Conservation (phyloP, 2,113 vertebrate genomes). For the Eurystomus gularis region DNA sequence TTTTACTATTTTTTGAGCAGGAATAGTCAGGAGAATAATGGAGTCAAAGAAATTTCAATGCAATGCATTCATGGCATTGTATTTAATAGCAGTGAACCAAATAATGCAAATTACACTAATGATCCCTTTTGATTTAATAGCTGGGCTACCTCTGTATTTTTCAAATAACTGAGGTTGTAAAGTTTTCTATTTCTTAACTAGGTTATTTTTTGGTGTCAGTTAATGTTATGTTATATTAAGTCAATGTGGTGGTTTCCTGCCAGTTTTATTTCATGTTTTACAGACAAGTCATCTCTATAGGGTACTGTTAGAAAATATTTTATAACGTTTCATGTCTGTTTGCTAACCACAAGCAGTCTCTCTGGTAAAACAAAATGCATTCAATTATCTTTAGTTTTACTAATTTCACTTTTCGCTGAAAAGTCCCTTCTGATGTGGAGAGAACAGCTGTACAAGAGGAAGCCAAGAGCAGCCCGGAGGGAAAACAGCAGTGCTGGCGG, state of each 20-base stretch:
- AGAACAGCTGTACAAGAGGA: conserved; percentile 20
- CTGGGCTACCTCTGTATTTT: conserved; percentile 33
- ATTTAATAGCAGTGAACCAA: neutral
- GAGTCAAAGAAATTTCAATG: neutral
- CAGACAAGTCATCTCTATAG: conserved; percentile 53
- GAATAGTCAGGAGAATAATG: neutral
- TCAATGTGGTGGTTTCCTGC: conserved; percentile 9
- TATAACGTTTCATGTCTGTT: conserved; percentile 44
- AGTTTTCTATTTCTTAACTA: conserved; percentile 23
- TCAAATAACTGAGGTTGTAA: conserved; percentile 53
- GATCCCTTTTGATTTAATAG: neutral
- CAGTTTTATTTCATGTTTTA: conserved; percentile 51
- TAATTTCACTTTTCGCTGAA: conserved; percentile 52
- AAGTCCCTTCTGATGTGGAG: conserved; percentile 29
- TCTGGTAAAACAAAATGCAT: conserved; percentile 15
- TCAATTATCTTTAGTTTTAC: conserved; percentile 41
- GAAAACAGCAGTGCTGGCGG: neutral
- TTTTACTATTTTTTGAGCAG: neutral
- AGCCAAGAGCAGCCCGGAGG: neutral
- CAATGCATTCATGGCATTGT: neutral
- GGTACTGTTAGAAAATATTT: conserved; percentile 58
- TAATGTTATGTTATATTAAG: conserved; percentile 36
- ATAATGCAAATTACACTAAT: neutral
- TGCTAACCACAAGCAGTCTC: conserved; percentile 50
- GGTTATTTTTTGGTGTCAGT: conserved; percentile 24